Evolutionary conservation across 2,888 invertebrate genomes (phyloP).

Genomic region (Sinopyrophorus schimmeli): DNA sequence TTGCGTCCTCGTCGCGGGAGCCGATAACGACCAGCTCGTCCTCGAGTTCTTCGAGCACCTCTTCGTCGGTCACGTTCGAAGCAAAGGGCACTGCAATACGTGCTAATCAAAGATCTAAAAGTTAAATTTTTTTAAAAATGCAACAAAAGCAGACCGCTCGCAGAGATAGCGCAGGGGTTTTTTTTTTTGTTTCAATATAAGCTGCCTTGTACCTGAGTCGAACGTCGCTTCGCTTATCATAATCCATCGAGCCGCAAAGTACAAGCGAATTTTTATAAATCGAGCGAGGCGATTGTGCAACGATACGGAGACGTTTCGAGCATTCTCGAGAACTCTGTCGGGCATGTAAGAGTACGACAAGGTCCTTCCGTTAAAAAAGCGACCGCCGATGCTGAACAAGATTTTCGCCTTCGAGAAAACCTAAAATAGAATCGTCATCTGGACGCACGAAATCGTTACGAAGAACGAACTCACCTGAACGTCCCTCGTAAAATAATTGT

Average conservation of each 20-base stretch:
- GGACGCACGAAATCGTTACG: neutral
- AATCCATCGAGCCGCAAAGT: constrained; percentile 71
- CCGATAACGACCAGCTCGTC: constrained; percentile 60
- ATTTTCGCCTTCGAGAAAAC: constrained; percentile 69
- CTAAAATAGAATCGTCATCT: constrained; percentile 49
- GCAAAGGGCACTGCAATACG: constrained; percentile 49
- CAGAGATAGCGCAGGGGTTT: neutral
- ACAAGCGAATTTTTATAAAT: constrained; percentile 65
- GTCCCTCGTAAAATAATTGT: constrained; percentile 71
- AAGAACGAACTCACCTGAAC: constrained; percentile 62
- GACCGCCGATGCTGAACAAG: constrained; percentile 65
- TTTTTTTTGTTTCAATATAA: no score
- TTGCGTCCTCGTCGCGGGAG: constrained; percentile 58
- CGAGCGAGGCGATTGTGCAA: constrained; percentile 65
- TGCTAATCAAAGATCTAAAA: constrained; percentile 38
- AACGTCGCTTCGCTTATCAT: constrained; percentile 72
- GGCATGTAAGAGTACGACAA: constrained; percentile 63
- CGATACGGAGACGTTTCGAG: constrained; percentile 69
- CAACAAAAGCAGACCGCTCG: constrained; percentile 34
- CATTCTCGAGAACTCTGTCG: constrained; percentile 65
- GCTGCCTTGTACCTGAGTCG: constrained; percentile 57
- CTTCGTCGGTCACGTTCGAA: constrained; percentile 60
- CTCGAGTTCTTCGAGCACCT: constrained; percentile 55
- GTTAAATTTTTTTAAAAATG: no score
- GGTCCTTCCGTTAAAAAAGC: constrained; percentile 60